phyloP scores from a whole-genome alignment of 2,888 invertebrate genomes.

The Xylophagus ater region DNA sequence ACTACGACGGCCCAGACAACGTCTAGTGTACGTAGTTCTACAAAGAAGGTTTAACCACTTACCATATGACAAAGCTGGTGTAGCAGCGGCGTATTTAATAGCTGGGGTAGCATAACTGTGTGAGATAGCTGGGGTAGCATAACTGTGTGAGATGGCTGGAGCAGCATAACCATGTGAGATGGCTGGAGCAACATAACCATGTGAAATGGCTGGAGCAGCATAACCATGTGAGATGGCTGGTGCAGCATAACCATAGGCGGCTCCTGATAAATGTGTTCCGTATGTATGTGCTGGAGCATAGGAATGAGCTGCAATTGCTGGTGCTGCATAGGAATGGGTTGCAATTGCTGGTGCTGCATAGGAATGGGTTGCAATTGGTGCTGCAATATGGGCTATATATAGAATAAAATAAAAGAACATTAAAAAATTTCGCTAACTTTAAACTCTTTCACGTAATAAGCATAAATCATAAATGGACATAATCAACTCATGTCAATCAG shows the following conservation, averaged over 20 bases:
- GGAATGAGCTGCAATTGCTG: conserved; percentile 8
- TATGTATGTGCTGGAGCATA: not conserved
- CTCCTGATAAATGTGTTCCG: conserved; percentile 5
- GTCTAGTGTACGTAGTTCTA: no score
- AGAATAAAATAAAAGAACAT: no score
- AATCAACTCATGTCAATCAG: no score
- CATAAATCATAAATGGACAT: no score
- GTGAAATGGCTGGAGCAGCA: conserved; percentile 16
- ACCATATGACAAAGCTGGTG: not conserved
- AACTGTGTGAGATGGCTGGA: conserved; percentile 19
- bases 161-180: conserved; percentile 6
- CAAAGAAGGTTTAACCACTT: no score
- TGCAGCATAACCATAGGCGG: conserved; percentile 9
- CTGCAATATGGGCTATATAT: conserved; percentile 15
- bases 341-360: conserved; percentile 11
- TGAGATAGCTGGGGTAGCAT: conserved; percentile 18
- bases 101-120: not conserved
- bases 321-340: conserved; percentile 14
- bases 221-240: conserved; percentile 14
- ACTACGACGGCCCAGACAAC: no score
- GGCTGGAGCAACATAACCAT: not conserved
- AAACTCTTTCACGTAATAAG: no score
- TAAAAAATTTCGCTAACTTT: no score
- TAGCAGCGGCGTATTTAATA: not conserved
- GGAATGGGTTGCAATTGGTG: conserved; percentile 8